These are phyloP conservation scores for Martes martes DNA, from an alignment of 2,113 vertebrate species.

Conservation along the genomic window DNA sequence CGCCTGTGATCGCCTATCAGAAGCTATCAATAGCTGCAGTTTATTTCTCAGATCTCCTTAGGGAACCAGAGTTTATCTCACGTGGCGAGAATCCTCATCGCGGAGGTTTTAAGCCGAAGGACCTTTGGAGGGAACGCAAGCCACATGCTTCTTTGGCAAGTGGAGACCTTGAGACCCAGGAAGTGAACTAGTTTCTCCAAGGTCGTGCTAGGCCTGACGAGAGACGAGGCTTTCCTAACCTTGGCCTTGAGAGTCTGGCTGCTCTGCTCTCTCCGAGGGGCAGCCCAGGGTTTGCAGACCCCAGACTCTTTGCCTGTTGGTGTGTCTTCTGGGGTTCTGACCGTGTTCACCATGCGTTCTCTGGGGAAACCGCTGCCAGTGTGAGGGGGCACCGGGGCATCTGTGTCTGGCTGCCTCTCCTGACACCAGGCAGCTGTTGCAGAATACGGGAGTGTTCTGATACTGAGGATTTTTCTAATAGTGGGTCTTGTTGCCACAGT, in stretches of 20 bases:
- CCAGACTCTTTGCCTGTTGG: not conserved
- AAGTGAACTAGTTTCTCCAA: not conserved
- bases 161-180: not conserved
- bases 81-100: not conserved
- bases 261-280: rapidly evolving
- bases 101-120: not conserved
- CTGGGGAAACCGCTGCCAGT: not conserved
- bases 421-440: not conserved
- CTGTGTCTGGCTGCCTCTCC: not conserved
- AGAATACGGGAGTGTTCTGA: not conserved
- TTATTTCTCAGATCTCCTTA: conserved; percentile 52
- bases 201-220: not conserved
- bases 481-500: not conserved
- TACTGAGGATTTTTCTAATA: not conserved
- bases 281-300: not conserved
- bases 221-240: not conserved
- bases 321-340: not conserved
- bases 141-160: not conserved
- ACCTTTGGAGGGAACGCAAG: not conserved
- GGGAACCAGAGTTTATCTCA: conserved; percentile 35
- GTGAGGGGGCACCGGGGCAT: not conserved
- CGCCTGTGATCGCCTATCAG: not conserved
- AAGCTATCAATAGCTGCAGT: conserved; percentile 33
- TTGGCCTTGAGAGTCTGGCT: not conserved
- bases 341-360: not conserved